Evolutionary conservation across 2,113 vertebrate species (phyloP).

Genomic region (Mobula hypostoma): DNA sequence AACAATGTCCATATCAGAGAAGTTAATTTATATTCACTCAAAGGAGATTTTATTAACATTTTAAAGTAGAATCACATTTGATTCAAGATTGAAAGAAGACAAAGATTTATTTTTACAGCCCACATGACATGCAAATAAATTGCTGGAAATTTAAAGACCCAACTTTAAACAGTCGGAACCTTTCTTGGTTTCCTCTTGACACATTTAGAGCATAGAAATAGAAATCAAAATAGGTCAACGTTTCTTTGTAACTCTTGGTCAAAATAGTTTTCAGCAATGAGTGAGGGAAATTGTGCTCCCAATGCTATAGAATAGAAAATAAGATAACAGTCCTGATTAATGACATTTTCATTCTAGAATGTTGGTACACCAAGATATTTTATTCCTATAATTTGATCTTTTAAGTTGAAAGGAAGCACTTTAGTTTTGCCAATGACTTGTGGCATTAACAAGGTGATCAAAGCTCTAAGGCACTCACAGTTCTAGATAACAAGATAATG

Average conservation of each 20-base stretch:
- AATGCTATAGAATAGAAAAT: neutral
- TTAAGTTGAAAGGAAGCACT: neutral
- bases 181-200: neutral
- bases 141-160: neutral
- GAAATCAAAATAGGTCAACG: constrained; percentile 19
- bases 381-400: neutral
- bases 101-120: neutral
- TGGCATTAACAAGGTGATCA: neutral
- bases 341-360: neutral
- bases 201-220: neutral
- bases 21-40: neutral
- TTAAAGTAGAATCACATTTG: neutral
- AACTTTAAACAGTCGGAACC: neutral
- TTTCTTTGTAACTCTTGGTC: neutral
- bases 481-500: too few relatives aligned
- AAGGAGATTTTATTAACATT: neutral
- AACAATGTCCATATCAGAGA: neutral
- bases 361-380: neutral
- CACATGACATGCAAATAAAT: neutral
- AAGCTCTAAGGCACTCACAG: neutral
- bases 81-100: neutral
- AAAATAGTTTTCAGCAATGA: neutral
- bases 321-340: neutral
- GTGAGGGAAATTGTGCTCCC: neutral
- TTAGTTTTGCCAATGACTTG: neutral